Base-by-base conservation (phyloP, 2,113 vertebrate species). In the Nansenia antarctica region DNA sequence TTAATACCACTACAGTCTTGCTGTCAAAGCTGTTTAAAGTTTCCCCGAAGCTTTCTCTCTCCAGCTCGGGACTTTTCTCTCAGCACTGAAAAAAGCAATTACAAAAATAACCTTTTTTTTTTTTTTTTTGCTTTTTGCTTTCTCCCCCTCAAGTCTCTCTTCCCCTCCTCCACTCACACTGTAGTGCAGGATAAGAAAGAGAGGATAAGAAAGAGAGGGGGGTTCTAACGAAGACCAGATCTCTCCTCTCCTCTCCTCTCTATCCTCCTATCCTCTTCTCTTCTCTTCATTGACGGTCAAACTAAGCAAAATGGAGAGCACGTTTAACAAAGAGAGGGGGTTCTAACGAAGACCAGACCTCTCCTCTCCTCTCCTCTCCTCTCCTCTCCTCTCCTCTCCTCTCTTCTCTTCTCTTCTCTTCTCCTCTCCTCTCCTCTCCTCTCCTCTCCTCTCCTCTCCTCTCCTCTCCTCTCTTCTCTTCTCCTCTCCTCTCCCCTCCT, bases 21-120 rank as follows among this genome's bases (percentile, higher is more conserved):
- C 85, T 88, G 90, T 91, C 87, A 79, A 67, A 72, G 53, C 82
- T 90, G 87, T 90, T 92, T 92, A 89, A 1, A 86, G 74, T 79
- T 88, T 85, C 73, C n/a, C 76, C 73, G 42, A 76, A 81, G 74
- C 79, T 81, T 86, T 85, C 82, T 76, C 72, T 34, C 45, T 49
- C 45, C 14, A 67, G 81, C 75, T 64, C 47, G 60, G 65, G 67
- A 20, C 78, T 86, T 87, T 79, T 86, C 72, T 79, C 73, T 86
- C 80, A 80, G 63, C 61, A 22, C 76, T 42, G 70, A 72, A 49
- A 62, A 34, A 76, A 78, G 76, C 59, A 71, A 74, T 81, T 76
- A 71, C 73, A 85, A 86, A 88, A 87, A 83, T 85, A 82, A 62
- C 77, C 62, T 6, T n/a, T 5, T 11, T 2, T 45, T 5, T 24